These are phyloP conservation scores for Salvelinus sp. DNA, from an alignment of 2,113 vertebrate species.

Conservation along the genomic window DNA sequence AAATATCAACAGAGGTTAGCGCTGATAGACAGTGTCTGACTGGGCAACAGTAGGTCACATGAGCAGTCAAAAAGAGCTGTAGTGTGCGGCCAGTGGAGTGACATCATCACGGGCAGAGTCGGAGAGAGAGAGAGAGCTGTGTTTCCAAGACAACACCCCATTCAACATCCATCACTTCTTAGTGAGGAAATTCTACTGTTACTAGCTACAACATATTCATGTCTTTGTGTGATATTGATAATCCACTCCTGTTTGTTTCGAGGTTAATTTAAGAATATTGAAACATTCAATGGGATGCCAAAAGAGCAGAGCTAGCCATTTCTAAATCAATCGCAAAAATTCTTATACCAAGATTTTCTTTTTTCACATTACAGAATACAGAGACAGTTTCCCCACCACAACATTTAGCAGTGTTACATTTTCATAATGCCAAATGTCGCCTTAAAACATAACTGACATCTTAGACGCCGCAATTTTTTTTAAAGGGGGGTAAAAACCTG, in stretches of 20 bases:
- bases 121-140: constrained; percentile 17
- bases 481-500: constrained; percentile 42
- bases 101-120: constrained; percentile 24
- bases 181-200: constrained; percentile 59
- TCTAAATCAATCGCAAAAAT: constrained; percentile 38
- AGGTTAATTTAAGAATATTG: neutral
- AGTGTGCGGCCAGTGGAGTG: constrained; percentile 55
- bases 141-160: neutral
- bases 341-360: constrained; percentile 42
- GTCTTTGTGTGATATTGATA: neutral
- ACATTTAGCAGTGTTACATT: constrained; percentile 48
- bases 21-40: constrained; percentile 72
- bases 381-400: constrained; percentile 45
- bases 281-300: constrained; percentile 28
- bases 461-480: constrained; percentile 25
- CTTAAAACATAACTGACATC: constrained; percentile 35
- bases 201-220: constrained; percentile 42
- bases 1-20: constrained; percentile 20
- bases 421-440: constrained; percentile 49
- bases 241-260: neutral
- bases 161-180: constrained; percentile 42
- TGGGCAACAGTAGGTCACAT: constrained; percentile 73
- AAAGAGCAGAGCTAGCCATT: constrained; percentile 25
- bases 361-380: constrained; percentile 56
- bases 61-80: constrained; percentile 53